Conservation (phyloP, 2,113 vertebrate species). For the Heterotilapia buettikoferi region DNA sequence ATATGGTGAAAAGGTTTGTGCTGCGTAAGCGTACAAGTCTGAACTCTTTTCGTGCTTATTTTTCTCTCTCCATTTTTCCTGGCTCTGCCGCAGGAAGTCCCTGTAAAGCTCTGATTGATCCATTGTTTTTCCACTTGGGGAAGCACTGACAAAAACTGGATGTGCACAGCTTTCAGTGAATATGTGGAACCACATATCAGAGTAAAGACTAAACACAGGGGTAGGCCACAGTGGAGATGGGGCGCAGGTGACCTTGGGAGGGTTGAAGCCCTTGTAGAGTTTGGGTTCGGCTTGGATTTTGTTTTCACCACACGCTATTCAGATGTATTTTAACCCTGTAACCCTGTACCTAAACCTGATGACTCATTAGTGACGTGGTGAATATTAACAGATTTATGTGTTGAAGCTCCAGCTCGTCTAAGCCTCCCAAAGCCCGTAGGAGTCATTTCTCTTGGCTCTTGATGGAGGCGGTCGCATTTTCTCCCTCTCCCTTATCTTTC, state of each 20-base stretch:
- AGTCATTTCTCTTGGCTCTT: background rate
- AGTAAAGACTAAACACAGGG: background rate
- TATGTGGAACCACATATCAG: background rate
- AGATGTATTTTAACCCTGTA: background rate
- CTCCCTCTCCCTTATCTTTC: background rate
- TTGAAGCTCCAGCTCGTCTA: background rate
- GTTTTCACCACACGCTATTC: no score
- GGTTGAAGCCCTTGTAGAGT: background rate
- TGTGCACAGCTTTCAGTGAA: background rate
- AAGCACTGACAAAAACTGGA: background rate
- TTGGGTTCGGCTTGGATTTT: background rate
- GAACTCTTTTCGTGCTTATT: background rate
- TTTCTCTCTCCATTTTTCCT: background rate
- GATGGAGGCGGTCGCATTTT: fast-evolving
- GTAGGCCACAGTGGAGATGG: fast-evolving
- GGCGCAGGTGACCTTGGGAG: fast-evolving
- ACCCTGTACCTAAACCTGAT: background rate
- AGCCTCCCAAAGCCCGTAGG: background rate
- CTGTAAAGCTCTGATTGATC: background rate
- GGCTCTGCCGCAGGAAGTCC: background rate
- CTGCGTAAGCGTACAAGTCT: background rate
- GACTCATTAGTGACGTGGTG: background rate
- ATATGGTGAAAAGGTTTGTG: background rate
- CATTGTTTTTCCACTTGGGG: background rate
- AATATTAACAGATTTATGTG: background rate